phyloP scores from a whole-genome alignment of 2,113 vertebrate species.

The Cnemophilus loriae region DNA sequence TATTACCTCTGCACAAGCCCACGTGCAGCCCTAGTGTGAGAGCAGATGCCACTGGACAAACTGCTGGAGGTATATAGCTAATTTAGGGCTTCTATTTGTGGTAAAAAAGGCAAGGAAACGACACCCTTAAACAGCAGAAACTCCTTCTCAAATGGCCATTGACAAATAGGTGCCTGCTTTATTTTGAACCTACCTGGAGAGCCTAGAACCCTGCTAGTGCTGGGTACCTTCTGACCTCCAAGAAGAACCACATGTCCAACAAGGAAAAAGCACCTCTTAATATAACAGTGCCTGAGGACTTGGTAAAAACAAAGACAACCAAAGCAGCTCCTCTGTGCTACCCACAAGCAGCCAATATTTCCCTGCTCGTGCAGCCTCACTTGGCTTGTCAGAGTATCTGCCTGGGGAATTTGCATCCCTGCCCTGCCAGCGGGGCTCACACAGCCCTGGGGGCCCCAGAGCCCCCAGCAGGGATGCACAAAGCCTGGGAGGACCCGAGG shows the following conservation, averaged over 20 bases:
- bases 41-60: not conserved
- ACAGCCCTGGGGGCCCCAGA: not conserved
- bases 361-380: not conserved
- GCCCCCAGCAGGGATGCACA: not conserved
- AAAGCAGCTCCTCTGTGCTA: not conserved
- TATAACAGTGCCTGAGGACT: not conserved
- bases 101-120: not conserved
- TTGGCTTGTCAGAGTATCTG: not conserved
- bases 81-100: not conserved
- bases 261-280: not conserved
- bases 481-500: not conserved
- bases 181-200: not conserved
- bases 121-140: not conserved
- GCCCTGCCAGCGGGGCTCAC: fast-evolving
- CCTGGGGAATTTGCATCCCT: not conserved
- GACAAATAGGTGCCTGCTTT: not conserved
- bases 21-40: not conserved
- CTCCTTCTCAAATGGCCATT: not conserved
- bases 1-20: not conserved
- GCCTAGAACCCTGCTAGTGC: not conserved
- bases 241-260: not conserved
- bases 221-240: not conserved
- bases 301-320: not conserved
- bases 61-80: not conserved
- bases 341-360: fast-evolving